These are phyloP conservation scores for Drosophila anomalata DNA, from an alignment of 2,888 invertebrate species.

Conservation along the genomic window DNA sequence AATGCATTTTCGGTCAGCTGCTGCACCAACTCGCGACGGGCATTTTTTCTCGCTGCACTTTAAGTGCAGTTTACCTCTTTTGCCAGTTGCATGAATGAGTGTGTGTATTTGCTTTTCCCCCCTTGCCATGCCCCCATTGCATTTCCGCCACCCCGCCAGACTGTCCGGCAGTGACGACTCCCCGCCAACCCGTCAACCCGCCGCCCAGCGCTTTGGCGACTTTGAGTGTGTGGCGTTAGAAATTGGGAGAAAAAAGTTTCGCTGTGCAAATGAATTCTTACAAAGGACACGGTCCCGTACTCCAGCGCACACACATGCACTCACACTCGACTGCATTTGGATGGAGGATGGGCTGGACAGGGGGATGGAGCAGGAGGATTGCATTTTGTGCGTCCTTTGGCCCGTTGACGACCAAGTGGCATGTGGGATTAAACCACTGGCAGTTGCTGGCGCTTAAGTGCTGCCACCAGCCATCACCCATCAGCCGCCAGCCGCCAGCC, in stretches of 20 bases:
- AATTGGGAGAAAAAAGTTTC: slow-evolving; percentile 77
- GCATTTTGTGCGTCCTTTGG: slow-evolving; percentile 72
- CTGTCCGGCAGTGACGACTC: slow-evolving; percentile 9
- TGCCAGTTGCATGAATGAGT: slow-evolving; percentile 38
- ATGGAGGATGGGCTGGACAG: slow-evolving; percentile 3
- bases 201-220: slow-evolving; percentile 64
- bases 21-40: slow-evolving; percentile 52
- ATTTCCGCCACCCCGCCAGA: slow-evolving; percentile 25
- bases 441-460: slow-evolving; percentile 73
- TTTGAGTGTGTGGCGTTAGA: slow-evolving; percentile 76
- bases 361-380: slow-evolving; percentile 34
- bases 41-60: slow-evolving; percentile 79
- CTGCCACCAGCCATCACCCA: slow-evolving; percentile 29
- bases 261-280: slow-evolving; percentile 76
- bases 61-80: slow-evolving; percentile 80
- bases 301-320: slow-evolving; percentile 20
- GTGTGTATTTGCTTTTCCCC: slow-evolving; percentile 24
- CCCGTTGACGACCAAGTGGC: slow-evolving; percentile 77
- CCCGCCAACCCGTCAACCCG: not conserved
- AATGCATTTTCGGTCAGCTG: slow-evolving; percentile 80
- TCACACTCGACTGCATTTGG: slow-evolving; percentile 48
- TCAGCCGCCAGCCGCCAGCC: slow-evolving; percentile 9
- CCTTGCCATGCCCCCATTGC: not conserved
- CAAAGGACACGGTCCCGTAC: slow-evolving; percentile 63
- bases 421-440: slow-evolving; percentile 64